Base-by-base conservation (phyloP, 1,140 invertebrate genomes). In the Microvelia longipes region DNA sequence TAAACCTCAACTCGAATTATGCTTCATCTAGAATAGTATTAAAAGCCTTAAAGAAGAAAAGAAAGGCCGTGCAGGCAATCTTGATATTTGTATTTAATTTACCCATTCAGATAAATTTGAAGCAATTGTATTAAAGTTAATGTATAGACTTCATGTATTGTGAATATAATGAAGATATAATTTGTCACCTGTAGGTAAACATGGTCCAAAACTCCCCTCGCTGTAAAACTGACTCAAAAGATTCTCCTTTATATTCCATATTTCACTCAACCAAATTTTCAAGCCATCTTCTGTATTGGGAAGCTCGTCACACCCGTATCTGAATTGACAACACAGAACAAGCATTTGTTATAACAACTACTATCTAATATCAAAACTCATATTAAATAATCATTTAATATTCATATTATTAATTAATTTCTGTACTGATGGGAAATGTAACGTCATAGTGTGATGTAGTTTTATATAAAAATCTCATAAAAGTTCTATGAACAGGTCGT, bases 211-310 rank as follows among this genome's bases (percentile, higher is more conserved):
- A 1, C 73, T 72, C 77, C 84, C 85, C 15, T 81, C 79, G 11
- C 75, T 74, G 63, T 84, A 79, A 78, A 90, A 90, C 69, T 83
- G 79, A 64, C 80, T 78, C 1, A 91, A 78, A 30, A 78, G 78
- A 62, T 79, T 76, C 78, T 92, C 90, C 75, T 92, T 93, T 29
- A 85, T 80, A 1, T 74, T 76, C 91, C 91, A 93, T n/a, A 84
- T 80, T 50, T 87, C 79, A 65, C 85, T 84, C 60, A 92, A 76
- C 88, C 91, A 93, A 19, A 74, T 76, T 67, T 84, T 84, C 2
- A 90, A 77, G 1, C 77, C 81, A 0, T 78, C 77, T 71, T 88
- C 84, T 24, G 84, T 82, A 1, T 76, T 77, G 0, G 88, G 89
- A 29, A 90, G 75, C 68, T 82, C 79, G 15, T 80, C 71, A 26